Evolutionary conservation across 2,888 invertebrate species (phyloP).

Genomic region (Mesochorus sp.): DNA sequence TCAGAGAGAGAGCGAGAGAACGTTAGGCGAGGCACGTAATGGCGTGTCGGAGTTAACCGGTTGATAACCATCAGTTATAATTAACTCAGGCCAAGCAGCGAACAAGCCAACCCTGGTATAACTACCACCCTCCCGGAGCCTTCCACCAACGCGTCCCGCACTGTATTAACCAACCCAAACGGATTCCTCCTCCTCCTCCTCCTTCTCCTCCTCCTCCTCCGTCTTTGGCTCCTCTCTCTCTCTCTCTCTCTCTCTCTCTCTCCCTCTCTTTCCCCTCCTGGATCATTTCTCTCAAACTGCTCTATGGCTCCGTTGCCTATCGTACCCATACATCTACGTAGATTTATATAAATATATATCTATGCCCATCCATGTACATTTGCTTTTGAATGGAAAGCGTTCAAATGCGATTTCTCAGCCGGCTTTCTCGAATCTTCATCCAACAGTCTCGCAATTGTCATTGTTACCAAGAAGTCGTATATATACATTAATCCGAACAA

Average conservation of each 20-base stretch:
- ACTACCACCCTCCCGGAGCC: constrained; percentile 69
- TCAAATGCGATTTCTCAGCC: constrained; percentile 47
- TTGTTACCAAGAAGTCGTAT: constrained; percentile 34
- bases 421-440: constrained; percentile 60
- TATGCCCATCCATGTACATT: constrained; percentile 1
- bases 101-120: constrained; percentile 79
- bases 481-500: not conserved
- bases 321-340: constrained; percentile 49
- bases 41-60: constrained; percentile 82
- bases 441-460: constrained; percentile 47
- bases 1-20: constrained; percentile 54
- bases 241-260: constrained; percentile 50
- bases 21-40: constrained; percentile 80
- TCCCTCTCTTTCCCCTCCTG: constrained; percentile 11
- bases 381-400: constrained; percentile 56
- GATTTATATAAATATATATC: not conserved
- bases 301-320: constrained; percentile 38
- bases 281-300: constrained; percentile 19
- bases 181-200: constrained; percentile 62
- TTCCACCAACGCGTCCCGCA: constrained; percentile 58
- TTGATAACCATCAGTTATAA: constrained; percentile 82
- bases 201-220: constrained; percentile 38
- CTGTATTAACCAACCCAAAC: constrained; percentile 66
- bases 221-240: constrained; percentile 63
- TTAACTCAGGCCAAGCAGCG: constrained; percentile 81